Base-by-base conservation (phyloP, 2,113 vertebrate species). In the Toxostoma redivivum region DNA sequence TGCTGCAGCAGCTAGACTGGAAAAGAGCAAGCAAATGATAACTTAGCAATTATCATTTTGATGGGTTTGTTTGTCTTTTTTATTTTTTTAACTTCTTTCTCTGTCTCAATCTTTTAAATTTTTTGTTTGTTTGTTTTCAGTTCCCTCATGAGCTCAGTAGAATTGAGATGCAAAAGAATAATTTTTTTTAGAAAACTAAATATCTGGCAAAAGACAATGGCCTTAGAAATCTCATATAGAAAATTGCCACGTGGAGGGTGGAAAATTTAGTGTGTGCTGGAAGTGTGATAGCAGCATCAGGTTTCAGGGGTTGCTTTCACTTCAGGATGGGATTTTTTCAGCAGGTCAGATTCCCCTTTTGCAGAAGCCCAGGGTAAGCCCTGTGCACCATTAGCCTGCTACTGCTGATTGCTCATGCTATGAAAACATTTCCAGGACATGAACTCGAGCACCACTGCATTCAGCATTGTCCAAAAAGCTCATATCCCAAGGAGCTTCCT, bases 21-120 rank as follows among this genome's bases (percentile, higher is more conserved):
- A 86, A 96, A 96, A 97, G 93, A 96, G 90, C 90, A 93, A 92
- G 81, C 69, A 96, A 97, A 97, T 81, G 93, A 97, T 97, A 90
- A 91, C 94, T 97, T 98, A 98, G 92, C 74, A 97, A 97, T 98
- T 98, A 98, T 95, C 92, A 91, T 96, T 95, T 97, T 97, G 93
- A 97, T 97, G 94, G 88, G 84, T 67, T 95, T 95, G 88, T 95
- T 94, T 94, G 85, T 84, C 14, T 73, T 72, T 80, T 27, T 72
- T 38, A n/a, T 44, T 86, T 50, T 47, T 14, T 3, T 10, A n/a
- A 53, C 12, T 57, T 95, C 31, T 70, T 94, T 81, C 47, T 83
- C 83, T 48, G 15, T 80, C 28, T 88, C 1, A 1, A 21, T 62
- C 44, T 80, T 11, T 64, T 20, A 2, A 51, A 77, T 31, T 53